A percentile compares a stretch with the other conserved stretches of the same genome.
These are phyloP conservation scores for Coendou prehensilis DNA, from an alignment of 2,797 vertebrate species.

Conservation along the genomic window DNA sequence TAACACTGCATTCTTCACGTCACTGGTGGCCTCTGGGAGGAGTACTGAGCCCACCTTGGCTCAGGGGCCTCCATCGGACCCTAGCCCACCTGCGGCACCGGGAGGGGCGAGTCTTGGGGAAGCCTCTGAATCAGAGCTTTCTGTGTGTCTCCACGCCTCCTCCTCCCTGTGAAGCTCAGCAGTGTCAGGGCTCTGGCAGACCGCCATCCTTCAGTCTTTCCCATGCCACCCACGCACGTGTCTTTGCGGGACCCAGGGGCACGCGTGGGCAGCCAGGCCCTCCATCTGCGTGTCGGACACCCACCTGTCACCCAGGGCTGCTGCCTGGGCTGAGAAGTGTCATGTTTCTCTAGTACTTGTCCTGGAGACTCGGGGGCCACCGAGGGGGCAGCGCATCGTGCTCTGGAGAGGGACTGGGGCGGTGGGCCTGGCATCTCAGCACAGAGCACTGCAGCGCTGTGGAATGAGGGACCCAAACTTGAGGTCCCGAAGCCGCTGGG, in stretches of 20 bases:
- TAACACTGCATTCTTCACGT: neutral
- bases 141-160: neutral
- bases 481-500: slow-evolving; percentile 32
- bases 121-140: neutral
- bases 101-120: neutral
- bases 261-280: neutral
- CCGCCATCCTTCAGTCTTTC: neutral
- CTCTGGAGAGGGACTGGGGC: neutral
- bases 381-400: neutral
- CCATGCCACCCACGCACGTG: neutral
- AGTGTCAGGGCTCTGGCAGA: neutral
- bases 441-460: slow-evolving; percentile 56
- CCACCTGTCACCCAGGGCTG: slow-evolving; percentile 83
- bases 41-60: neutral
- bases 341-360: slow-evolving; percentile 68
- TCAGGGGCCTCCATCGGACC: neutral
- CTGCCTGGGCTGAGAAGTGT: slow-evolving; percentile 56
- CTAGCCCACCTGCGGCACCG: neutral
- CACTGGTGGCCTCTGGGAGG: neutral
- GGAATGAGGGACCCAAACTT: slow-evolving; percentile 47
- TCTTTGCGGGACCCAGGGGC: neutral
- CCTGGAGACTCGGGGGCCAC: slow-evolving; percentile 32
- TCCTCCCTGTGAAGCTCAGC: neutral
- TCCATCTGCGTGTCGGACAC: neutral
- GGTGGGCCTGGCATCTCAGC: slow-evolving; percentile 38